Evolutionary conservation across 2,888 invertebrate genomes (phyloP), one percentile per base, ranked within the genome.

Genomic region (Microplitis manilae): DNA sequence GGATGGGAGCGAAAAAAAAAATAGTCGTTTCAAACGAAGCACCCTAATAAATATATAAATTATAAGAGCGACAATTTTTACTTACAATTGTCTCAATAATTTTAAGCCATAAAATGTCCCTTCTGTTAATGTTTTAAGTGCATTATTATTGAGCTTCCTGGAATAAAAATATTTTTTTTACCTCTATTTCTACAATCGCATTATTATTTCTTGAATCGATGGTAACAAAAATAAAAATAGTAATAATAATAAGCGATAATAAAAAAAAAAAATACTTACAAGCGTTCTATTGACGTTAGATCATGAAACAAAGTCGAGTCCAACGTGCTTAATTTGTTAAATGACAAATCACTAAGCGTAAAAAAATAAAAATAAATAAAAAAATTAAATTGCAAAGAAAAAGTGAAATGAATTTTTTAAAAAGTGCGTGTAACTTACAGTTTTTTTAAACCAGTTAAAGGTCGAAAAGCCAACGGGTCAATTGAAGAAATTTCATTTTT

Each of bases 41-140:
- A n/a, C n/a, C n/a, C n/a, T n/a, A n/a, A n/a, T n/a, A n/a, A n/a
- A n/a, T n/a, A 64, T 77, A 38, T 1, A 64, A 40, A 20, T 40
- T 68, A 17, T 30, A 20, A 30, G 30, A 50, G 73, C 2, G 2
- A 20, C 13, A 30, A 61, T n/a, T 30, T 65, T 75, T 83, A 92
- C 94, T 94, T 91, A 96, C 96, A 96, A 87, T 86, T 94, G 94
- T 86, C 94, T 95, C 73, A 96, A 91, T 68, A 92, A 92, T 79
- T 92, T 89, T 77, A 96, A 91, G 80, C 92, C 91, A 80, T 94
- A 93, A 90, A 96, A 96, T 2, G 95, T 93, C 62, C 95, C 95
- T 68, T 93, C 91, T 67, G 92, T 92, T 83, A 96, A 92, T 30
- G 93, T 93, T 41, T 92, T 93, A 81, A 96, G 93, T 76, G 93